Percentiles rank a stretch among this genome's conserved stretches.
Conservation (phyloP, 2,888 invertebrate species). For the Lepidocyrtinus sp. region DNA sequence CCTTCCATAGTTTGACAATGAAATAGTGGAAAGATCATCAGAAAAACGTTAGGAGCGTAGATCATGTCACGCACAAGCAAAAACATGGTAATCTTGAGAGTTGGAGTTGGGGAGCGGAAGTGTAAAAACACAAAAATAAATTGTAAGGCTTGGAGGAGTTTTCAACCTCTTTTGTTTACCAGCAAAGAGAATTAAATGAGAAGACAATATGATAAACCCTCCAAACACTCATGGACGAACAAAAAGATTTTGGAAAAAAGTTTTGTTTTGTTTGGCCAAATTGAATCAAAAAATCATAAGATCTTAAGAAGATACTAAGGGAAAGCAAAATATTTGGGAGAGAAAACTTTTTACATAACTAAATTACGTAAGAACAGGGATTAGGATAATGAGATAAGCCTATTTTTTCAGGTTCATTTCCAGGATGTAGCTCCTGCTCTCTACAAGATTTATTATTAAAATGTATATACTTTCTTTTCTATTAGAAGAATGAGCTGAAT, state of each 20-base stretch:
- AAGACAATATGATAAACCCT: neutral
- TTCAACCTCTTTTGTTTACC: neutral
- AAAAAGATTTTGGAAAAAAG: neutral
- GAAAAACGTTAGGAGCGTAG: neutral
- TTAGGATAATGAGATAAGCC: neutral
- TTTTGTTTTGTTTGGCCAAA: neutral
- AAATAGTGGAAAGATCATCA: neutral
- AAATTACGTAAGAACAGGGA: neutral
- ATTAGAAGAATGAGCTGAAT: neutral
- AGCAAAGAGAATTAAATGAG: neutral
- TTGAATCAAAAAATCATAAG: no score
- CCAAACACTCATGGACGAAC: neutral
- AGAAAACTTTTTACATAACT: neutral
- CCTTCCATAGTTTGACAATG: neutral
- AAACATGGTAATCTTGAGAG: neutral
- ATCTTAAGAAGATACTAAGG: neutral
- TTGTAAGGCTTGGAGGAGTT: no score
- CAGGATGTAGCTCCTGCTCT: neutral
- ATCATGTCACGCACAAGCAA: slow-evolving; percentile 27
- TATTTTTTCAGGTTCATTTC: no score
- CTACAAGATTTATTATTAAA: neutral
- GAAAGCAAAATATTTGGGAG: no score
- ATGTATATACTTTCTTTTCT: no score
- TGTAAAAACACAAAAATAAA: no score
- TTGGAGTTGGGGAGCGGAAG: no score